Evolutionary conservation across 2,888 invertebrate genomes (phyloP).

Genomic region (Laothoe populi): DNA sequence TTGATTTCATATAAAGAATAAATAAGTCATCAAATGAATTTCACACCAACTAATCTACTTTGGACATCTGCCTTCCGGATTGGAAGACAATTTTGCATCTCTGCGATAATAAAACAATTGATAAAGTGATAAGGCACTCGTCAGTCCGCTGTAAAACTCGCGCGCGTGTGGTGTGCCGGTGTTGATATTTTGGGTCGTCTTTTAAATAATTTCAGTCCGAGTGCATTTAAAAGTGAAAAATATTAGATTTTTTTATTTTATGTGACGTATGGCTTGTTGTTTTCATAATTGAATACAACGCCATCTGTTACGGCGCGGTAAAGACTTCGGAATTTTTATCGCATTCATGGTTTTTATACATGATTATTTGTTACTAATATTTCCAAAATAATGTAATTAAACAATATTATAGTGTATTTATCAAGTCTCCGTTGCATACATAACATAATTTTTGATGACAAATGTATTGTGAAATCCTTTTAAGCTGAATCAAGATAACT

Average conservation of each 20-base stretch:
- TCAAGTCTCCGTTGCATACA: no score
- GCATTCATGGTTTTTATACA: no score
- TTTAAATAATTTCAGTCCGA: neutral
- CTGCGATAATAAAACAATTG: conserved; percentile 6
- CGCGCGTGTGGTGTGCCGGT: neutral
- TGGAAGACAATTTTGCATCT: neutral
- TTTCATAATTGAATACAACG: no score
- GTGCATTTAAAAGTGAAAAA: conserved; percentile 1
- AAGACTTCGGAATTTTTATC: no score
- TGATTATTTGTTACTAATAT: no score
- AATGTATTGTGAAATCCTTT: neutral
- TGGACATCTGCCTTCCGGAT: conserved; percentile 1
- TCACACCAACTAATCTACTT: neutral
- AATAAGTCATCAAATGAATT: neutral
- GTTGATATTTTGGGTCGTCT: conserved; percentile 18
- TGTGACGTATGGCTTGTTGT: no score
- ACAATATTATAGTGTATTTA: no score
- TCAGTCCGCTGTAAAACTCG: conserved; percentile 9
- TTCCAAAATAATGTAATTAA: no score
- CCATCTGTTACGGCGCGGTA: no score
- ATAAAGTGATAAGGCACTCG: neutral
- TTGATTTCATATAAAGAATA: no score
- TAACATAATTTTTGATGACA: no score
- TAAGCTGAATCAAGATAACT: neutral
- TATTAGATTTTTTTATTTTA: conserved; percentile 2